Percentiles rank a stretch among this genome's conserved stretches.
These are phyloP conservation scores for Epinotia brunnichana DNA, from an alignment of 2,888 invertebrate species.

Conservation along the genomic window DNA sequence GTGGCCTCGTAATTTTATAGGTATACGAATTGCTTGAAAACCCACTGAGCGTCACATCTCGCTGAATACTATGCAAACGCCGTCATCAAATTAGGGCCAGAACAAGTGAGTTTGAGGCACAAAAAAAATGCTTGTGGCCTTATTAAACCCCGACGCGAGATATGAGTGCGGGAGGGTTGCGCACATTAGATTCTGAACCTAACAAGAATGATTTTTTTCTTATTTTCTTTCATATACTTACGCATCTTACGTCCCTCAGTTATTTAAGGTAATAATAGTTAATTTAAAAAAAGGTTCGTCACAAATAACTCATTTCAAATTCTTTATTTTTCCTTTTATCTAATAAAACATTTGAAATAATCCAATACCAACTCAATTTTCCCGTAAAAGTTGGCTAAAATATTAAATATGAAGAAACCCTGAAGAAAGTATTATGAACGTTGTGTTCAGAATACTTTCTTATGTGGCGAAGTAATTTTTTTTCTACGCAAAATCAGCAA, in stretches of 20 bases:
- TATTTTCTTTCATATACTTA: too few species aligned
- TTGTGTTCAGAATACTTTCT: too few species aligned
- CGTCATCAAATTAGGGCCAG: not conserved
- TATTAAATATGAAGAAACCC: constrained; percentile 42
- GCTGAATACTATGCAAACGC: not conserved
- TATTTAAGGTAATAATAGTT: too few species aligned
- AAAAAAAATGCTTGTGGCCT: not conserved
- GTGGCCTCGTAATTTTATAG: constrained; percentile 32
- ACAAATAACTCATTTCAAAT: too few species aligned
- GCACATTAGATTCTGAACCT: not conserved
- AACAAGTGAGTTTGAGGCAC: not conserved
- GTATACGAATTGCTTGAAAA: constrained; percentile 25
- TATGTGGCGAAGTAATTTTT: constrained; percentile 41
- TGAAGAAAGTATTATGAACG: constrained; percentile 31
- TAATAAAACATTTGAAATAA: constrained; percentile 35
- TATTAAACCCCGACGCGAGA: not conserved
- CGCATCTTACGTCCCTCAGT: too few species aligned
- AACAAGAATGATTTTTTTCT: too few species aligned
- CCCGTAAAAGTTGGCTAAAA: constrained; percentile 35
- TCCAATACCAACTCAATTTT: constrained; percentile 28
- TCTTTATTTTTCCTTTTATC: not conserved
- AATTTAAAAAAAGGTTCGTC: too few species aligned
- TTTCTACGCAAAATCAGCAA: constrained; percentile 36
- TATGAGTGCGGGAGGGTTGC: not conserved
- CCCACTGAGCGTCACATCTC: constrained; percentile 20